Conservation (phyloP, 2,797 vertebrate species). For the Vespertilio murinus region DNA sequence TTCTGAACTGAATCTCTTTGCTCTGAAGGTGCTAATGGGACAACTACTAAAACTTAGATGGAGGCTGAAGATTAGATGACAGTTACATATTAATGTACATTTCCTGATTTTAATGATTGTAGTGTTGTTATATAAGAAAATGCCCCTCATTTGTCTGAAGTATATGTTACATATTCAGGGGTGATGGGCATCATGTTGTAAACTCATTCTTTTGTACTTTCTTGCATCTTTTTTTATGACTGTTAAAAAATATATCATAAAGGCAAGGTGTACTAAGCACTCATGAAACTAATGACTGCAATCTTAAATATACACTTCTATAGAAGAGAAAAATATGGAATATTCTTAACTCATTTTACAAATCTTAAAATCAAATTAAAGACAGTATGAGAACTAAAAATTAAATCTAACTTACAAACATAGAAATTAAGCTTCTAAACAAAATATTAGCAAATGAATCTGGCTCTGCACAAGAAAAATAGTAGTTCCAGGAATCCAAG, state of each 20-base stretch:
- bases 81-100: background rate
- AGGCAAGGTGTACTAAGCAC: background rate
- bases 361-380: constrained; percentile 37
- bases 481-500: constrained; percentile 4
- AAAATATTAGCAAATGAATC: background rate
- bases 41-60: background rate
- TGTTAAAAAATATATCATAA: background rate
- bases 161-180: background rate
- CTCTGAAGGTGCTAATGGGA: background rate
- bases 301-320: constrained; percentile 5
- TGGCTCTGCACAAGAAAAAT: background rate
- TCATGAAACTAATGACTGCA: background rate
- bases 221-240: background rate
- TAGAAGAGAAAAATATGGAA: constrained; percentile 27
- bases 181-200: background rate
- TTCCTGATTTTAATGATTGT: background rate
- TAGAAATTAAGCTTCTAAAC: constrained; percentile 1
- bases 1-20: background rate
- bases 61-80: background rate
- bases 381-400: background rate
- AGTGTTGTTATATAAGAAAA: background rate
- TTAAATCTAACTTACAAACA: constrained; percentile 28
- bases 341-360: constrained; percentile 41
- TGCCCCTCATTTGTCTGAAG: background rate
- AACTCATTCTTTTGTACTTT: background rate